A percentile compares a stretch with the other conserved stretches of the same genome.
phyloP scores from a whole-genome alignment of 2,113 vertebrate genomes.

The Engystomops pustulosus region DNA sequence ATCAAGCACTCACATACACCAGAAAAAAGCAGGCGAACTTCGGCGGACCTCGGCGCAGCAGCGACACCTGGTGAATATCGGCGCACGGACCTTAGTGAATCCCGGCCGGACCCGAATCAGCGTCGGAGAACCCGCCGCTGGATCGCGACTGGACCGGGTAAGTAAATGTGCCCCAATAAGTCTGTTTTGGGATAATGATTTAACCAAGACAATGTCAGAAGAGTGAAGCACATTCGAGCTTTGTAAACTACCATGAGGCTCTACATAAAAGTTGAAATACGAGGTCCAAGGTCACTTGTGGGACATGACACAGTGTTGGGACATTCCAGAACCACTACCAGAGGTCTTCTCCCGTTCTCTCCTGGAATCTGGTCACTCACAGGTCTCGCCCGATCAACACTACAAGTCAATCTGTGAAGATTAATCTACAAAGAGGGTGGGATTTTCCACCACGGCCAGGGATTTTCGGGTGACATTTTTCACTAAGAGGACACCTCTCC shows the following conservation, averaged over 20 bases:
- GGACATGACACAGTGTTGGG: not conserved
- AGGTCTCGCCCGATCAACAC: not conserved
- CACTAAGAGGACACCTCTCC: conserved; percentile 63
- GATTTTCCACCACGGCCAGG: conserved; percentile 65
- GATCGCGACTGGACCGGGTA: no score
- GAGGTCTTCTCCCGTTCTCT: conserved; percentile 18
- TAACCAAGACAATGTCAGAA: not conserved
- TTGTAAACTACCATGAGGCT: conserved; percentile 16
- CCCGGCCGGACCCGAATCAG: no score
- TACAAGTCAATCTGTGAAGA: conserved; percentile 57
- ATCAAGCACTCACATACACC: no score
- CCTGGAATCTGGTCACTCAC: conserved; percentile 23
- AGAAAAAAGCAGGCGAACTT: no score
- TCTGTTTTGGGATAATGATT: not conserved
- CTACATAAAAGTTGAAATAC: not conserved
- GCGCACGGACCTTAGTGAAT: no score
- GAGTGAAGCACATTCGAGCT: not conserved
- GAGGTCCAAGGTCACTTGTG: conserved; percentile 27
- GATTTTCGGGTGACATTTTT: conserved; percentile 63
- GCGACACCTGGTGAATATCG: no score
- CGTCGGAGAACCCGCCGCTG: no score
- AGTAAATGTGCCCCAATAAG: no score
- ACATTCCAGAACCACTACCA: conserved; percentile 1
- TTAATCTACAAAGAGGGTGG: conserved; percentile 63
- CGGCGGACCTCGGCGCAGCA: no score